Percentiles rank a stretch among this genome's conserved stretches.
Evolutionary conservation across 1,140 invertebrate species (phyloP).

Genomic region (Parapsyche elsis): DNA sequence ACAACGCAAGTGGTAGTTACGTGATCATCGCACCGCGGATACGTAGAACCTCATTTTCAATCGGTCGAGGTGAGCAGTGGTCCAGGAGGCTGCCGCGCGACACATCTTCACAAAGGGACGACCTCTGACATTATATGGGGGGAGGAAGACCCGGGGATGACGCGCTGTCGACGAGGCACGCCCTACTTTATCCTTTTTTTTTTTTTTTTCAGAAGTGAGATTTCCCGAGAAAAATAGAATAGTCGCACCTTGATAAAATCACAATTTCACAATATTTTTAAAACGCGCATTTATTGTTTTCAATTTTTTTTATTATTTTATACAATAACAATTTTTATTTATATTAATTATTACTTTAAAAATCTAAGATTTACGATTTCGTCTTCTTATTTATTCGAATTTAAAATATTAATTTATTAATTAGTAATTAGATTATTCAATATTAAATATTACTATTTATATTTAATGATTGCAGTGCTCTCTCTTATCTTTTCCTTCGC

Average conservation of each 20-base stretch:
- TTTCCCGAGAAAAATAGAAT: no score
- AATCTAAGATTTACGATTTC: no score
- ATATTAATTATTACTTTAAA: no score
- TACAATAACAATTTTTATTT: no score
- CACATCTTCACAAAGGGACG: constrained; percentile 22
- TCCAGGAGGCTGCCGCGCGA: neutral
- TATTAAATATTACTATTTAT: neutral
- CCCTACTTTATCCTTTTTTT: neutral
- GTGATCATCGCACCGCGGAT: constrained; percentile 5
- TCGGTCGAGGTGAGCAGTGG: constrained; percentile 3
- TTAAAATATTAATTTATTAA: no score
- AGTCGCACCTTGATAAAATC: no score
- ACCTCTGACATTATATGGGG: constrained; percentile 23
- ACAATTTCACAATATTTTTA: no score
- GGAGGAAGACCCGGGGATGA: neutral
- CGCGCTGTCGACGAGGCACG: neutral
- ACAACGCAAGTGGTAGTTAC: constrained; percentile 28
- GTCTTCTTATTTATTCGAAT: no score
- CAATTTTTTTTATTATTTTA: no score
- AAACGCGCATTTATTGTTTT: no score
- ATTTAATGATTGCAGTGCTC: neutral
- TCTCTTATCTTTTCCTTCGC: no score
- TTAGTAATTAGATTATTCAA: neutral
- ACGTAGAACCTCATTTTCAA: constrained; percentile 25
- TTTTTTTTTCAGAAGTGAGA: no score